Evolutionary conservation across 2,113 vertebrate genomes (phyloP), one percentile per base, ranked within the genome.

Genomic region (Puntigrus tetrazona): DNA sequence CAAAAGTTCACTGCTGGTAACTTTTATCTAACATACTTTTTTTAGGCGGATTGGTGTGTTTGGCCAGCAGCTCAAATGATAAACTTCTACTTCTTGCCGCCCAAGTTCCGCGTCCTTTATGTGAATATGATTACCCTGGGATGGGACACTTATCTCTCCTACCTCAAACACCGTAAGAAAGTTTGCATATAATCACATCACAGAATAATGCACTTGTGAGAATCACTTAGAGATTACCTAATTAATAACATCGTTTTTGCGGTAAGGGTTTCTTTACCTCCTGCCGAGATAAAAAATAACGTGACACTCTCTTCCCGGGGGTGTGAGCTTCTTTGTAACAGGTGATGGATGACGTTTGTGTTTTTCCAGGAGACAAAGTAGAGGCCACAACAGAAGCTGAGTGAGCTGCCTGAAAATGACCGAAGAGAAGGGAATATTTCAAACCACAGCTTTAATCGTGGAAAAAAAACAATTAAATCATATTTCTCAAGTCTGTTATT

Each of bases 71-170:
- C 96, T 0, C 97, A 99, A 92, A 89, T 96, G 88, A 29, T 98
- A 16, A 98, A 98, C 61, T 99, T 98, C 90, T 96, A 97, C 89
- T 98, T 96, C 76, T 91, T 99, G 5, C 94, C 97, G 0, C 91
- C 96, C 1, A 91, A 93, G 4, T 96, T 90, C 84, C 96, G 97
- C 0, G 97, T 98, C 7, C 86, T 95, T 11, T 98, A 98, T 2
- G 92, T 99, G 86, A 98, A 97, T 3, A 91, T 95, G 3, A 10
- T 99, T 61, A 97, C 96, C 0, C 90, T 99, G 52, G 97, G 97
- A 70, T 99, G 97, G 97, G 97, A 98, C 92, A 95, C 95, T 0
- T 99, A 97, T 90, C 95, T 98, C 63, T 97, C 97, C 82, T 98
- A 97, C 90, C 94, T 98, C 52, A 98, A 97, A 84, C 93, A 98